Evolutionary conservation across 1,140 invertebrate genomes (phyloP).

Genomic region (Cydia pomonella): DNA sequence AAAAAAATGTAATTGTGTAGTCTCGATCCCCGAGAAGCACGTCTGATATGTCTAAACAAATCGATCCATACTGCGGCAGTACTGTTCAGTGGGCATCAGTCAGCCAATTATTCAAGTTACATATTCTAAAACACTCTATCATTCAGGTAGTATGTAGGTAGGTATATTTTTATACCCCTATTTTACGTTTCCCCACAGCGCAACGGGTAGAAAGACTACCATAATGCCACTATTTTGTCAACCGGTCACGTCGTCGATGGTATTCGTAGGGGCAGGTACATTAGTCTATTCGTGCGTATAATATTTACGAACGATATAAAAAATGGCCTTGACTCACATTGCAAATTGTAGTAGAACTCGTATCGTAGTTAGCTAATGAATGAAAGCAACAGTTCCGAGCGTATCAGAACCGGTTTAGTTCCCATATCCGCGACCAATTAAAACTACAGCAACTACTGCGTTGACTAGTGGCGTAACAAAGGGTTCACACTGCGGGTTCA

Average conservation of each 20-base stretch:
- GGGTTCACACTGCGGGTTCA: slow-evolving; percentile 26
- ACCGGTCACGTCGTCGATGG: not conserved
- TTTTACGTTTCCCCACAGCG: not conserved
- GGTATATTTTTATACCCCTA: not conserved
- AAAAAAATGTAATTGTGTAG: too few species aligned
- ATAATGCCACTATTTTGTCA: slow-evolving; percentile 13
- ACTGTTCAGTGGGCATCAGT: too few species aligned
- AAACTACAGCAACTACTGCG: slow-evolving; percentile 2
- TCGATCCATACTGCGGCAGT: too few species aligned
- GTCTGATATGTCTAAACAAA: too few species aligned
- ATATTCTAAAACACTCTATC: too few species aligned
- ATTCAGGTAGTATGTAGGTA: too few species aligned
- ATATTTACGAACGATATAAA: not conserved
- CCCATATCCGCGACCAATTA: slow-evolving; percentile 20
- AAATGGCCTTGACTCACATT: slow-evolving; percentile 12
- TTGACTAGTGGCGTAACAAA: slow-evolving; percentile 12
- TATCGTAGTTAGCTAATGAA: slow-evolving; percentile 18
- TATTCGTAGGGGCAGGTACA: not conserved
- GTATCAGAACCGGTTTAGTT: slow-evolving; percentile 13
- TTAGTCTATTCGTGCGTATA: slow-evolving; percentile 4
- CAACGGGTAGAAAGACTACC: not conserved
- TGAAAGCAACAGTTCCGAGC: slow-evolving; percentile 21
- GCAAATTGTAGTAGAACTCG: not conserved
- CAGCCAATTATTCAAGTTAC: too few species aligned
- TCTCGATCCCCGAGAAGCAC: too few species aligned